Evolutionary conservation across 2,113 vertebrate species (phyloP), one percentile per base, ranked within the genome.

Genomic region (Coptodon bakossiorum): DNA sequence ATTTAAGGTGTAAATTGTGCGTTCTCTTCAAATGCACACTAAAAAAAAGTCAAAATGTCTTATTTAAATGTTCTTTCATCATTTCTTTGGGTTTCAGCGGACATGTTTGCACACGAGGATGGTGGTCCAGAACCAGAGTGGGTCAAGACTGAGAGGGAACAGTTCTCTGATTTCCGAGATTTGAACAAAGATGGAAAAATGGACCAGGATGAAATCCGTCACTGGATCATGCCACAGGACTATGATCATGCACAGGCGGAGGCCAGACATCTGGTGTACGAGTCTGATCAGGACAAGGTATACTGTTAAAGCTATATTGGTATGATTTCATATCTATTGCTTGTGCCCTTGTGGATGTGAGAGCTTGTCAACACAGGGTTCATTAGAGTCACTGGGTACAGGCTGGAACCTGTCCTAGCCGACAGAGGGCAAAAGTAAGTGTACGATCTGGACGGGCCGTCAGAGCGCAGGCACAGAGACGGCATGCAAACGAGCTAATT

Each of bases 211-310:
- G 99, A 99, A 94, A 99, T 99, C 92, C 97, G 97, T 48, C 98
- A 98, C 85, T 99, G 99, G 99, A 99, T 99, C 91, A 97, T 99
- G 83, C 99, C 99, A 3, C 97, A 99, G 31, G 98, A 99, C 92
- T 99, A 99, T 2, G 99, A 99, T 93, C 98, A 99, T 0, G 99
- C 98, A 0, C 97, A 98, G 86, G 98, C 99, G 0, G 99, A 99
- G 95, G 99, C 99, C 82, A 96, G 98, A 84, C 99, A 99, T 87
- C 96, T 99, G 80, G 97, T 99, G 16, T 98, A 99, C 0, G 98
- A 99, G 94, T 99, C 99, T 0, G 99, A 99, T 91, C 94, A 94
- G 53, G 97, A 99, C 94, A 98, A 98, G 98, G 99, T 99, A 96
- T 45, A 29, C 31, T 14, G 2, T 50, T 50, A 80, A 19, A 80